Evolutionary conservation across 2,888 invertebrate species (phyloP).

Genomic region (Perizoma flavofasciatum): DNA sequence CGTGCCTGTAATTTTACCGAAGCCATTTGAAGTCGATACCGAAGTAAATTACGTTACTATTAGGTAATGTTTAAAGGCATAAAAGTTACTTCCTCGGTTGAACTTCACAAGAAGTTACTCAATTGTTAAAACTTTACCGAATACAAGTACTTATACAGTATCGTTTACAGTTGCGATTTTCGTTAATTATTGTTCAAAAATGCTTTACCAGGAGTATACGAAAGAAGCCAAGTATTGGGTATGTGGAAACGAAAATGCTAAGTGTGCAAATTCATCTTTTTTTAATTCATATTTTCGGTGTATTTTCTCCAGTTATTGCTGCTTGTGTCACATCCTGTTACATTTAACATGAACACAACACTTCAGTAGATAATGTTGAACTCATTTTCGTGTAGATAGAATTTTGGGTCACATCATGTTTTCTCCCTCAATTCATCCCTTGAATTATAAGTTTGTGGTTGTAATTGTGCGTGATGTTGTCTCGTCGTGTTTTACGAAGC

Average conservation of each 20-base stretch:
- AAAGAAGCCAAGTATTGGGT: slow-evolving; percentile 72
- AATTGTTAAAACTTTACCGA: too few species aligned
- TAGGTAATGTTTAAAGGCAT: too few species aligned
- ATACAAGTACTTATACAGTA: too few species aligned
- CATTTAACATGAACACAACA: neutral
- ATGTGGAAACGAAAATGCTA: slow-evolving; percentile 51
- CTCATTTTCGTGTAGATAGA: slow-evolving; percentile 2
- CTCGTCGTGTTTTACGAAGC: too few species aligned
- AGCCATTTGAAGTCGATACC: too few species aligned
- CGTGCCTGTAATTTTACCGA: too few species aligned
- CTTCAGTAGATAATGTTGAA: neutral
- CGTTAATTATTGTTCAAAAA: slow-evolving; percentile 29
- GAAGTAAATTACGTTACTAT: too few species aligned
- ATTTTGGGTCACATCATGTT: neutral
- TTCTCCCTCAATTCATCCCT: too few species aligned
- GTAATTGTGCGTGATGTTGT: too few species aligned
- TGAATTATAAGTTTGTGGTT: neutral
- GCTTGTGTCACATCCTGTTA: slow-evolving; percentile 5
- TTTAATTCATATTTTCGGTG: neutral
- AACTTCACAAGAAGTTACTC: too few species aligned
- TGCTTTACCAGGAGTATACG: slow-evolving; percentile 62
- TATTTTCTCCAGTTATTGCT: slow-evolving; percentile 3
- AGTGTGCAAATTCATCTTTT: slow-evolving; percentile 2
- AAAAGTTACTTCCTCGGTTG: too few species aligned
- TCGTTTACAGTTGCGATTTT: too few species aligned